Percentiles rank a stretch among this genome's conserved stretches.
phyloP scores from a whole-genome alignment of 2,888 invertebrate species.

The Archaeoteleia sp. region DNA sequence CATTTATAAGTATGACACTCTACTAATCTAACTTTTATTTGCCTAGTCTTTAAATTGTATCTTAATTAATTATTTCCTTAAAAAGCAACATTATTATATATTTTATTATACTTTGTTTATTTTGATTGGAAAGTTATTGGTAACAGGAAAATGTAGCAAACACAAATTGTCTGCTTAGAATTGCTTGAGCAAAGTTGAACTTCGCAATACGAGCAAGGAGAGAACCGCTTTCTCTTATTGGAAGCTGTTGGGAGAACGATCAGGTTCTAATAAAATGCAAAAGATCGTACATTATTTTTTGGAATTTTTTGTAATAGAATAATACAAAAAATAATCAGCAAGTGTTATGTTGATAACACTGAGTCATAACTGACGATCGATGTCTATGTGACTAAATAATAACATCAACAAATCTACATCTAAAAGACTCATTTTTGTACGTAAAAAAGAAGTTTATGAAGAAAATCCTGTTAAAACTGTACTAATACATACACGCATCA shows the following conservation, averaged over 20 bases:
- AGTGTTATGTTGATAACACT: too few relatives aligned
- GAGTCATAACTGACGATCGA: too few relatives aligned
- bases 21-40: slow-evolving; percentile 1
- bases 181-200: slow-evolving; percentile 49
- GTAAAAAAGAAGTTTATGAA: too few relatives aligned
- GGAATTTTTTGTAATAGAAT: slow-evolving; percentile 24
- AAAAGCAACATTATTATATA: too few relatives aligned
- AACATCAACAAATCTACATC: too few relatives aligned
- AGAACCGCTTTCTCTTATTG: slow-evolving; percentile 53
- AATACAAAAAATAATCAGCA: slow-evolving; percentile 4
- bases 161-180: slow-evolving; percentile 31
- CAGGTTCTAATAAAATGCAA: slow-evolving; percentile 28
- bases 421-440: too few relatives aligned
- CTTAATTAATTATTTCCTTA: slow-evolving; percentile 1
- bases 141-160: slow-evolving; percentile 31
- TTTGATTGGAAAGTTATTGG: slow-evolving; percentile 6
- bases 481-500: too few relatives aligned
- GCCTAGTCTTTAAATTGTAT: neutral
- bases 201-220: slow-evolving; percentile 42
- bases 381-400: too few relatives aligned
- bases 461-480: too few relatives aligned
- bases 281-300: slow-evolving; percentile 19
- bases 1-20: slow-evolving; percentile 18
- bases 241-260: slow-evolving; percentile 42
- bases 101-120: too few relatives aligned